Base-by-base conservation (phyloP, 1,140 invertebrate species). In the Caenorhabditis briggsae region DNA sequence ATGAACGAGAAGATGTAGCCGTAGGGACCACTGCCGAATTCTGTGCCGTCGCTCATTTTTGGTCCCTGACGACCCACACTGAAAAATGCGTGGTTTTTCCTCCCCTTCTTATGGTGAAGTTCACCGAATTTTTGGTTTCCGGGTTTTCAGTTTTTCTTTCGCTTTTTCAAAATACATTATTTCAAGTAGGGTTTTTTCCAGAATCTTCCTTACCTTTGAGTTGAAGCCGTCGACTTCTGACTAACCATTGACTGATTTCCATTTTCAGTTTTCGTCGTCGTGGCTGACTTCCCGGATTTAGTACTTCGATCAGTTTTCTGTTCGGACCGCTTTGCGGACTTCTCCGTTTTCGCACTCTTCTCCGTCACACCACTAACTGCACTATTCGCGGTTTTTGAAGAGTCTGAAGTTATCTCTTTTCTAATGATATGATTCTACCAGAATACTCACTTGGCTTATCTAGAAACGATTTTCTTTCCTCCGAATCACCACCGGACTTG, bases 381-480 rank as follows among this genome's bases (percentile, higher is more conserved):
- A 53, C 70, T 78, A 20, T 78, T 78, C n/a, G 46, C 70, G 70
- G 43, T 48, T 78, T 78, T 78, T 50, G 70, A 50, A 50, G 70
- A 78, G 70, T 78, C 70, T 78, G 70, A 12, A 78, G 23, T 11
- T 7, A 59, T 1, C 14, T n/a, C 8, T 18, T 64, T 7, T 33
- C 33, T 16, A 12, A 5, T 8, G 7, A 11, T 58, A 8, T 16
- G 11, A 11, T 58, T 8, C 23, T 61, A n/a, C n/a, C n/a, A n/a
- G n/a, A n/a, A n/a, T n/a, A n/a, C 70, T 53, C 46, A 78, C 70
- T 78, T 78, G 43, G 70, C 46, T 78, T 78, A 78, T 78, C 43
- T 78, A 78, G 70, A 78, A 78, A 78, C 70, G 70, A 48, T 78
- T 78, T 78, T 78, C 20, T 78, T 78, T 78, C 46, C 23, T 78